Percentiles rank a stretch among this genome's conserved stretches.
Evolutionary conservation across 2,797 vertebrate genomes (phyloP).

Genomic region (Clarias platycephalus): DNA sequence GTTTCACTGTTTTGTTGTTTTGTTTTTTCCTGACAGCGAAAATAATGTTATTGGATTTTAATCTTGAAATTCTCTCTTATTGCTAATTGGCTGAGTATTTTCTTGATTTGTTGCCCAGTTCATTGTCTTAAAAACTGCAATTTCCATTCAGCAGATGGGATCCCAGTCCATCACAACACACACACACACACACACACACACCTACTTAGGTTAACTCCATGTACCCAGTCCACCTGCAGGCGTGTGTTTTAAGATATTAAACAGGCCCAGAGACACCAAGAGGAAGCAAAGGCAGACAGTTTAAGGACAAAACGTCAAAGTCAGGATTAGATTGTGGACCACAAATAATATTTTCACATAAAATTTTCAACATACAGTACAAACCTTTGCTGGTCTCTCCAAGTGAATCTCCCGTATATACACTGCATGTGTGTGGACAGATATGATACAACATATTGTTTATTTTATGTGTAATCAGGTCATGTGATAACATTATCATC

Average conservation of each 20-base stretch:
- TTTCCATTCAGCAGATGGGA: background rate
- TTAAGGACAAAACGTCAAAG: background rate
- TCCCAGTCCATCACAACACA: background rate
- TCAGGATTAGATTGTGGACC: background rate
- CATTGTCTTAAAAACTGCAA: background rate
- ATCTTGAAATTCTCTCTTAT: background rate
- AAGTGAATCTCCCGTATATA: background rate
- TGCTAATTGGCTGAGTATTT: background rate
- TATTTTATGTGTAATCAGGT: background rate
- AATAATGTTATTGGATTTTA: too few species aligned
- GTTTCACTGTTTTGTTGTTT: too few species aligned
- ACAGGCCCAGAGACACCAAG: background rate
- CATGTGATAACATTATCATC: background rate
- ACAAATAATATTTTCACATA: background rate
- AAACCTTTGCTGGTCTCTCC: background rate
- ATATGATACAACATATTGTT: background rate
- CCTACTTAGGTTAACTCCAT: background rate
- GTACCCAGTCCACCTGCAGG: background rate
- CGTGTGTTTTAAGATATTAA: background rate
- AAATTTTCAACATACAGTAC: background rate
- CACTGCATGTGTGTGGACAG: background rate
- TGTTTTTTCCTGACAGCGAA: too few species aligned
- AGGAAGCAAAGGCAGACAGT: background rate
- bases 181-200: too few species aligned
- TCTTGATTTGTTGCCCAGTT: background rate